Evolutionary conservation across 2,113 vertebrate species (phyloP).

Genomic region (Poecile atricapillus): DNA sequence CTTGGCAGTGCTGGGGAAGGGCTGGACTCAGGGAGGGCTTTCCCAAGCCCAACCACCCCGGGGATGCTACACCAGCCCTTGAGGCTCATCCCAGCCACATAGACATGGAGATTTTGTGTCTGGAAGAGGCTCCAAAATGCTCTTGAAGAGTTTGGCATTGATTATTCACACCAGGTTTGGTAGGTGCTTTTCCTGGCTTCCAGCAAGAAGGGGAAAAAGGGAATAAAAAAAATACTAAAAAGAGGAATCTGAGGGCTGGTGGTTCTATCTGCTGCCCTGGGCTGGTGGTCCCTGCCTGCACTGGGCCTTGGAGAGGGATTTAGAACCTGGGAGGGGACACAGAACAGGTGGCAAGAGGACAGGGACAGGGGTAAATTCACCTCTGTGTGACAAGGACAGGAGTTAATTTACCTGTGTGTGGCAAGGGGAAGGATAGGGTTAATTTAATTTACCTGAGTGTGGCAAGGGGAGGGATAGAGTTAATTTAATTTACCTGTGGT

Average conservation of each 20-base stretch:
- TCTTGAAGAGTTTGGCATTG: neutral
- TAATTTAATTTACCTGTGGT: neutral
- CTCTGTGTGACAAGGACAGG: neutral
- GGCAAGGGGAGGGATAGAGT: neutral
- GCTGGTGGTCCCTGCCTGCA: neutral
- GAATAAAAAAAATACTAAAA: too few species aligned
- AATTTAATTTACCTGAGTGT: neutral
- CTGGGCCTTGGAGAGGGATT: neutral
- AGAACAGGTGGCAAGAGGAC: neutral
- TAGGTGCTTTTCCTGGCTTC: neutral
- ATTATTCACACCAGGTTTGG: neutral
- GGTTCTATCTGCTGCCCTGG: neutral
- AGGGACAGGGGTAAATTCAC: slow-evolving; percentile 23
- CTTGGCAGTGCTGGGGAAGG: neutral
- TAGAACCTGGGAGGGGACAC: neutral
- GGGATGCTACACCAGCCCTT: neutral
- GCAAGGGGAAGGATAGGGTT: neutral
- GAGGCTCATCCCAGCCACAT: neutral
- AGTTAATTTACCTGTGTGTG: neutral
- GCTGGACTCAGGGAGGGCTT: neutral
- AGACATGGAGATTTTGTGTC: fast-evolving
- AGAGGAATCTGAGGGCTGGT: neutral
- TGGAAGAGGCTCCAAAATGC: neutral
- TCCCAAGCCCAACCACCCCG: neutral
- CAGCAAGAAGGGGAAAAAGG: neutral